Base-by-base conservation (phyloP, 2,888 invertebrate species). In the Cerastis rubricosa region DNA sequence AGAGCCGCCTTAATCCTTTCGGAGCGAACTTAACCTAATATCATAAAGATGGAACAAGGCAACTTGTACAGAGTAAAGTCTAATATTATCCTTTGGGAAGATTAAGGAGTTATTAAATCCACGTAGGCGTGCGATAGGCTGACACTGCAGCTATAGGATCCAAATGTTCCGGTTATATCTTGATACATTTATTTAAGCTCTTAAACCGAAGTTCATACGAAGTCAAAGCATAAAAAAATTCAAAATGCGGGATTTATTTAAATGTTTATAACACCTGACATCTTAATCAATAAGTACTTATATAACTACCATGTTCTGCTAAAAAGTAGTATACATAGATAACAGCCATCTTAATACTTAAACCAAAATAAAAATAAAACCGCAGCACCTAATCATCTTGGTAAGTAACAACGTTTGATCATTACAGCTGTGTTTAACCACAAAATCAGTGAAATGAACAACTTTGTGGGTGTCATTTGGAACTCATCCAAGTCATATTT, bases 1-100 rank as follows among this genome's bases (percentile, higher is more conserved):
- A 96, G 95, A 94, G 93, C 94, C 92, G 93, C 91, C 93, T 96
- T 96, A 96, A 96, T 96, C 96, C 96, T 96, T 96, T 95, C 92
- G 92, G 92, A 94, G 94, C 93, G 93, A 96, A 96, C 93, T 96
- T 95, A 96, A 95, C 95, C 94, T 94, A 94, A 95, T 95, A 96
- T 95, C 95, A 95, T 96, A 96, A 96, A 96, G 95, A 95, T 93
- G 95, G 93, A 95, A 94, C 94, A 94, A 94, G 93, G 92, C 93
- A 95, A 95, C 95, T 96, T 96, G 94, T 96, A 95, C 94, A 91
- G 94, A 94, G 94, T 94, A 90, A 95, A 96, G 92, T 95, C 95
- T 94, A 96, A 96, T 96, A 95, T 96, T 95, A 96, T 95, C 94
- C 94, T 94, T 92, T 86, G 91, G 91, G 92, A 90, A 94, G 95